Percentiles rank a stretch among this genome's conserved stretches.
Conservation (phyloP, 2,113 vertebrate species). For the Ctenomys sociabilis region DNA sequence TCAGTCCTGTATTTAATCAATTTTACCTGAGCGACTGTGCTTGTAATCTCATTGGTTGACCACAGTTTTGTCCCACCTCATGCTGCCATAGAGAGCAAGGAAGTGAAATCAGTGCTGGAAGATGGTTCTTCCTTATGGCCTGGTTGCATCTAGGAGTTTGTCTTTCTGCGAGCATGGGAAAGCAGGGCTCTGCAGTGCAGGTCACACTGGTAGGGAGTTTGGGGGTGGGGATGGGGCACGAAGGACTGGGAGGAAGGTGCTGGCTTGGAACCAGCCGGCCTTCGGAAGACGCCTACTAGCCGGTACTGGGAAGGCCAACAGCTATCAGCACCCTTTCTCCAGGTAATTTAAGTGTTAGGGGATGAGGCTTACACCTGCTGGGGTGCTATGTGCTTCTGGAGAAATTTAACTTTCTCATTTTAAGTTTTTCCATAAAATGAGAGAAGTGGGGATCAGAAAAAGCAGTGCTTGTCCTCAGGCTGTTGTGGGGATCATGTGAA, state of each 20-base stretch:
- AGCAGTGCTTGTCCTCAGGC: not conserved
- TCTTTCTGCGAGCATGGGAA: not conserved
- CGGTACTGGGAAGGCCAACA: not conserved
- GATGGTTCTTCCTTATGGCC: not conserved
- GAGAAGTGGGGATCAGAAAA: not conserved
- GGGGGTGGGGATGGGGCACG: not conserved
- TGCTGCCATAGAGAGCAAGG: not conserved
- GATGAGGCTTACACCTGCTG: not conserved
- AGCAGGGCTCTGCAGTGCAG: not conserved
- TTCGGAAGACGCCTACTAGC: not conserved
- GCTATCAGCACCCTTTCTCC: not conserved
- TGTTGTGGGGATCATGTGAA: too few species aligned
- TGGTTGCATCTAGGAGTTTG: not conserved
- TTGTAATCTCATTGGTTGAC: too few species aligned
- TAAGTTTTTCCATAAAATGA: not conserved
- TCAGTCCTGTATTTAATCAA: too few species aligned
- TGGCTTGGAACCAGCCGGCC: not conserved
- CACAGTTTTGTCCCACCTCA: too few species aligned
- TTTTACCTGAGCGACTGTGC: too few species aligned
- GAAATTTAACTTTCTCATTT: not conserved
- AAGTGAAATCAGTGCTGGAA: not conserved
- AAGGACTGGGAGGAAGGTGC: not conserved
- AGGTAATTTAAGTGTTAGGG: not conserved
- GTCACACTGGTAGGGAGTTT: not conserved
- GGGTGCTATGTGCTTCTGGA: too few species aligned